Conservation (phyloP, 2,113 vertebrate genomes). For the Cebidichthys violaceus region DNA sequence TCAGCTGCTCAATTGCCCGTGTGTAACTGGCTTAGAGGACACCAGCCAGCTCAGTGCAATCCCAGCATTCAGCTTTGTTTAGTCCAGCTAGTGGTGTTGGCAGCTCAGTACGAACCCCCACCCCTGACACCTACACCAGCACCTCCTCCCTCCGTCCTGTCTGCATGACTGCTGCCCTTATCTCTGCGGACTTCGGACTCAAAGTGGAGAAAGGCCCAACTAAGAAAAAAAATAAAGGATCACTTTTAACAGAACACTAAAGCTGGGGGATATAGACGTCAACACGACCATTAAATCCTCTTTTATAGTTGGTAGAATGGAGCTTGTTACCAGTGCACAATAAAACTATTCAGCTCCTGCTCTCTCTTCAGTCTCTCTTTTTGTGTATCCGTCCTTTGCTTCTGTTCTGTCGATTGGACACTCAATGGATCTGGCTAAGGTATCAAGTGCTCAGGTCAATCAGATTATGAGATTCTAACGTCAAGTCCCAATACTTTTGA, state of each 20-base stretch:
- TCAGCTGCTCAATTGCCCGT: background rate
- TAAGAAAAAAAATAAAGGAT: slow-evolving; percentile 43
- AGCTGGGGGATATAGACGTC: slow-evolving; percentile 22
- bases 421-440: background rate
- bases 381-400: slow-evolving; percentile 21
- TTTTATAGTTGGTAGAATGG: slow-evolving; percentile 23
- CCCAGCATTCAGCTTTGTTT: background rate
- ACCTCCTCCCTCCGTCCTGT: background rate
- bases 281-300: slow-evolving; percentile 18
- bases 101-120: background rate
- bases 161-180: slow-evolving; percentile 23
- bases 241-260: slow-evolving; percentile 34
- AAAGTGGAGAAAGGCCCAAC: slow-evolving; percentile 10
- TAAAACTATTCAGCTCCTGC: slow-evolving; percentile 40
- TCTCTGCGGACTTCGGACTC: slow-evolving; percentile 42
- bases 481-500: background rate
- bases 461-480: background rate
- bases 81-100: background rate
- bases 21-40: slow-evolving; percentile 7
- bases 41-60: background rate
- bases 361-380: slow-evolving; percentile 17
- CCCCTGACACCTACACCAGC: background rate
- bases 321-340: slow-evolving; percentile 51
- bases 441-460: slow-evolving; percentile 1
- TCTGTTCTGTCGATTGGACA: slow-evolving; percentile 6